phyloP scores from a whole-genome alignment of 2,113 vertebrate genomes.

The Aepyceros melampus region DNA sequence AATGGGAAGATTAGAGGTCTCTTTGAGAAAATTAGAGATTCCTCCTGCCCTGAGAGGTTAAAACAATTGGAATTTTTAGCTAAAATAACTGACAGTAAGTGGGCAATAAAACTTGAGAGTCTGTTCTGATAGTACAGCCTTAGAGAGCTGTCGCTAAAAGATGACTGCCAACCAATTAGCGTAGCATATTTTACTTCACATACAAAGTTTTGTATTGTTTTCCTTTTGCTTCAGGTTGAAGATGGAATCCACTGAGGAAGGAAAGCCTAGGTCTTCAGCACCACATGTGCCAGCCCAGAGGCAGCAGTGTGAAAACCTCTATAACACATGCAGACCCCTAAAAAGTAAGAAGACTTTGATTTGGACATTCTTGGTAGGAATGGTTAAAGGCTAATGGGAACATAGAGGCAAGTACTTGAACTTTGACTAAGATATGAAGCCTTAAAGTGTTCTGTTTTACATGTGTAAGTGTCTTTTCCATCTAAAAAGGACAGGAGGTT shows the following conservation, averaged over 20 bases:
- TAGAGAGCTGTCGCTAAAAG: background rate
- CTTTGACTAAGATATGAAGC: background rate
- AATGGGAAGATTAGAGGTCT: background rate
- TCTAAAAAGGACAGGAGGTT: background rate
- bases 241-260: background rate
- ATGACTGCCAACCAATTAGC: background rate
- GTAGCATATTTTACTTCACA: background rate
- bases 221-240: conserved; percentile 42
- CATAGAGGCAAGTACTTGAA: background rate
- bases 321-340: background rate
- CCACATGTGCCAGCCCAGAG: background rate
- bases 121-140: background rate
- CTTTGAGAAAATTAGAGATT: background rate
- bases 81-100: background rate
- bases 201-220: background rate
- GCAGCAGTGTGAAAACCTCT: background rate
- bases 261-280: background rate
- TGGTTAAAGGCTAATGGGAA: background rate
- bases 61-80: background rate
- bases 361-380: background rate
- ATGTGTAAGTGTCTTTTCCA: background rate
- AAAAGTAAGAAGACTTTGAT: background rate
- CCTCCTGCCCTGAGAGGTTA: background rate
- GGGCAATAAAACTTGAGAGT: background rate
- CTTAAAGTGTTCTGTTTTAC: background rate